Conservation (phyloP, 2,888 invertebrate species). For the Neoscelio sp. region DNA sequence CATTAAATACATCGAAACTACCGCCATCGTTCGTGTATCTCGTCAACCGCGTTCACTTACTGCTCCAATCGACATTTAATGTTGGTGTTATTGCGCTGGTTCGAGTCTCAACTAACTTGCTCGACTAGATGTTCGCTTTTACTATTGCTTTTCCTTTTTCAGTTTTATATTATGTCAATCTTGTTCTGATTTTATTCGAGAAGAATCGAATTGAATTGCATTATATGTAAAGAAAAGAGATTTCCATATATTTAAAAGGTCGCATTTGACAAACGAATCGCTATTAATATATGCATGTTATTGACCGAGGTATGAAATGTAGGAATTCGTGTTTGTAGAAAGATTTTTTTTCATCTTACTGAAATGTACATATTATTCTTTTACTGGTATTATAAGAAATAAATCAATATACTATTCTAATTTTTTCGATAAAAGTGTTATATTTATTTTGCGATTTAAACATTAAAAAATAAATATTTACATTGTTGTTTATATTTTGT, state of each 20-base stretch:
- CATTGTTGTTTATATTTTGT: too few relatives aligned
- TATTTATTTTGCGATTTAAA: too few relatives aligned
- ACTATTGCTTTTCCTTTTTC: background rate
- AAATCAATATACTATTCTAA: too few relatives aligned
- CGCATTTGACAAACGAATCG: constrained; percentile 35
- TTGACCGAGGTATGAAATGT: constrained; percentile 41
- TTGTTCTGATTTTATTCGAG: background rate
- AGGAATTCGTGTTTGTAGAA: constrained; percentile 24
- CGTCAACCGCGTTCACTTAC: constrained; percentile 70
- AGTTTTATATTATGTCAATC: constrained; percentile 21
- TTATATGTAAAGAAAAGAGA: background rate
- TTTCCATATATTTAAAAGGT: constrained; percentile 39
- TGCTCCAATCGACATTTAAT: constrained; percentile 65
- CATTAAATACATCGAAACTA: constrained; percentile 73
- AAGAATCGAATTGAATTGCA: constrained; percentile 3
- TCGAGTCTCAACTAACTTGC: constrained; percentile 66
- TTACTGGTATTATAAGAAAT: constrained; percentile 12
- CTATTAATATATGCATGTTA: constrained; percentile 21
- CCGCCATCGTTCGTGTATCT: constrained; percentile 74
- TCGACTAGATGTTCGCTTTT: background rate
- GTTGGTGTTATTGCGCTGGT: constrained; percentile 63
- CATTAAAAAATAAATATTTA: too few relatives aligned
- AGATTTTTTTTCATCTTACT: background rate
- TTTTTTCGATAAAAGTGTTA: too few relatives aligned
- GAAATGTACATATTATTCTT: too few relatives aligned